Base-by-base conservation (phyloP, 2,797 vertebrate genomes). In the Lithobates sylvaticus region DNA sequence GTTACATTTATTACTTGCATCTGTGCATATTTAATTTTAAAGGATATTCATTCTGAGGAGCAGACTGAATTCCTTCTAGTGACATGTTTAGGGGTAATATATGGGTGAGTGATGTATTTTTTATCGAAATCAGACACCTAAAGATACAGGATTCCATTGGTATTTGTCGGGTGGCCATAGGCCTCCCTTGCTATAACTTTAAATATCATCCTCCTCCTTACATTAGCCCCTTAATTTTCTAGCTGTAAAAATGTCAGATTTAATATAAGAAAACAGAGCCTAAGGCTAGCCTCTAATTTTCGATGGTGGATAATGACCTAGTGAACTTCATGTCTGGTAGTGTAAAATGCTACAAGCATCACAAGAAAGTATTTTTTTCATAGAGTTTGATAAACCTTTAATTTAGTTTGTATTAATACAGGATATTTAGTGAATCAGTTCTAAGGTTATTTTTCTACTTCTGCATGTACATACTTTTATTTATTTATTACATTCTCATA, bases 71-170 rank as follows among this genome's bases (percentile, higher is more conserved):
- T 68, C 36, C 61, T 69, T 65, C 26, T 18, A 50, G 65, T 79
- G 78, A 50, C 78, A 80, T 80, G 50, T 80, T 80, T 69, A 50
- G 15, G 42, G 44, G 69, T 79, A 70, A 50, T 42, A 69, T 80
- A 70, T 80, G 67, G 67, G 67, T 80, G 78, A 80, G 69, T 80
- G 78, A 80, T 80, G 44, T 26, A 50, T 80, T 80, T 80, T 80
- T 34, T 50, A 67, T 80, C 34, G 78, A n/a, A 80, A 3, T 70
- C 36, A 70, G 65, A 70, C 65, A 80, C 65, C 65, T 80, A 78
- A n/a, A 78, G 16, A 36, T 61, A 23, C 21, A 61, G 54, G 21
- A 61, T 61, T 72, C 47, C 39, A 68, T 39, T 34, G 34, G 78
- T n/a, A 44, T 58, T 71, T 81, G 68, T 36, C 26, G 47, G 29